Percentiles rank a stretch among this genome's conserved stretches.
phyloP scores from a whole-genome alignment of 2,113 vertebrate species.

The Calidris pugnax region DNA sequence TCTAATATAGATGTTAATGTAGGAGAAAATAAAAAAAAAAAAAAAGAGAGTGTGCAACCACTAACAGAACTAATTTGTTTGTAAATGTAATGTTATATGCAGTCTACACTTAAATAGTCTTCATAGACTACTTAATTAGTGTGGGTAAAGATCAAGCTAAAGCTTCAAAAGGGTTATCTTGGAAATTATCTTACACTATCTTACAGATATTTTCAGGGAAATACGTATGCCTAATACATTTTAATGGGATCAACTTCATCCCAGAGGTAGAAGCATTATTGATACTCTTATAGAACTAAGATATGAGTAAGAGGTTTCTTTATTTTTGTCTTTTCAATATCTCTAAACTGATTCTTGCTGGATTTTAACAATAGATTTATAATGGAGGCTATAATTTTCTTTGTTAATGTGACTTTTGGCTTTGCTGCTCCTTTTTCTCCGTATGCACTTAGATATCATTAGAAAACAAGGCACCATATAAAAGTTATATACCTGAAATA shows the following conservation, averaged over 20 bases:
- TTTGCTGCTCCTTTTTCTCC: background rate
- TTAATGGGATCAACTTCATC: background rate
- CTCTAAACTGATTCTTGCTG: background rate
- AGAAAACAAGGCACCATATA: background rate
- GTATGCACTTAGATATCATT: background rate
- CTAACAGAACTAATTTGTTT: background rate
- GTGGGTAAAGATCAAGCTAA: background rate
- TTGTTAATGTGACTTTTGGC: background rate
- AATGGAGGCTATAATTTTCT: background rate
- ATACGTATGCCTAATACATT: background rate
- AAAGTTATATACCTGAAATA: background rate
- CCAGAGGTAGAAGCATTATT: background rate
- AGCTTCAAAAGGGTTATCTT: background rate
- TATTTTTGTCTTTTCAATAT: background rate
- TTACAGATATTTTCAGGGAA: background rate
- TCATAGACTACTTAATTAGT: background rate
- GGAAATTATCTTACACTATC: background rate
- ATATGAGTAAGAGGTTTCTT: background rate
- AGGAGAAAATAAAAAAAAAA: background rate
- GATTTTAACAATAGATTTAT: background rate
- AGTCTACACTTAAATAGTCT: background rate
- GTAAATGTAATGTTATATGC: background rate
- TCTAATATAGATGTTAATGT: background rate
- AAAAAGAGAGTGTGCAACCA: background rate
- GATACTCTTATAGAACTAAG: background rate